Evolutionary conservation across 2,797 vertebrate genomes (phyloP).

Genomic region (Urocyon cinereoargenteus): DNA sequence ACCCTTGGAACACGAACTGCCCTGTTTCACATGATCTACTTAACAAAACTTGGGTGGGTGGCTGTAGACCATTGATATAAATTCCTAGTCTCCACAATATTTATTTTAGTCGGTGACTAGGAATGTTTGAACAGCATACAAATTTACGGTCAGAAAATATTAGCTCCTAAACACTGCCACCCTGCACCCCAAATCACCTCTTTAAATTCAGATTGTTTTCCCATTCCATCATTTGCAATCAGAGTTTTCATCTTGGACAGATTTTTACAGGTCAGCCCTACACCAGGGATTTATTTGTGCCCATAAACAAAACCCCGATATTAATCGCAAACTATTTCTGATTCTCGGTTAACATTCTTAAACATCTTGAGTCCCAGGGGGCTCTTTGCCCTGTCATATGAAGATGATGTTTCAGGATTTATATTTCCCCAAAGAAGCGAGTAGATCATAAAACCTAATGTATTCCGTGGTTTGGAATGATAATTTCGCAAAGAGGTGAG

Average conservation of each 20-base stretch:
- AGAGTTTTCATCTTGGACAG: conserved; percentile 76
- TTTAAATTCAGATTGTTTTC: conserved; percentile 81
- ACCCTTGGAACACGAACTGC: neutral
- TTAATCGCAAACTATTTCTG: conserved; percentile 88
- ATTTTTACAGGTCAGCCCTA: conserved; percentile 84
- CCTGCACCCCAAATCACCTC: conserved; percentile 42
- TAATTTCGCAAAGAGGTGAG: conserved; percentile 84
- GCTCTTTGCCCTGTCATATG: conserved; percentile 86
- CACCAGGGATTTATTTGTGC: conserved; percentile 86
- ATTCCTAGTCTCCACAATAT: neutral
- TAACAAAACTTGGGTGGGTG: neutral
- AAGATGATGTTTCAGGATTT: conserved; percentile 88
- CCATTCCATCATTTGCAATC: conserved; percentile 68
- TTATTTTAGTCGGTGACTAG: conserved; percentile 56
- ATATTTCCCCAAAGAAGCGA: conserved; percentile 84
- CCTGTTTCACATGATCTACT: neutral
- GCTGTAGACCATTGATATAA: neutral
- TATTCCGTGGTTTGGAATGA: conserved; percentile 89
- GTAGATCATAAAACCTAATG: conserved; percentile 89
- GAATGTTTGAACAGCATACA: conserved; percentile 48
- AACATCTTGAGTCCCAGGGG: conserved; percentile 86
- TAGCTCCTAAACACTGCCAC: conserved; percentile 22
- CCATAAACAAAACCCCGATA: conserved; percentile 86
- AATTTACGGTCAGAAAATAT: conserved; percentile 72
- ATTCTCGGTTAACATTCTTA: conserved; percentile 86